Percentiles rank a stretch among this genome's conserved stretches.
phyloP scores from a whole-genome alignment of 2,888 invertebrate genomes.

The Lochmaea capreae region DNA sequence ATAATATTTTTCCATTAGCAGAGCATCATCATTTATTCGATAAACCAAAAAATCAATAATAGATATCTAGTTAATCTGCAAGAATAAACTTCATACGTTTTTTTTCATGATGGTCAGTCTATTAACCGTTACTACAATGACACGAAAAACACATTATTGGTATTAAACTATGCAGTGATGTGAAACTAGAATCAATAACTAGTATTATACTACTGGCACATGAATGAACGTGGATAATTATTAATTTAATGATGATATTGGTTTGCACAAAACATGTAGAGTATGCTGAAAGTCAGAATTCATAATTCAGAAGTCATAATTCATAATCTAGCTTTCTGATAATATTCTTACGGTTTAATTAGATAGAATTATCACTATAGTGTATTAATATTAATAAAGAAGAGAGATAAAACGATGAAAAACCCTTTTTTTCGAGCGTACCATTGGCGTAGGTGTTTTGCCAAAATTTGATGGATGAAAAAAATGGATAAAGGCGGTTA shows the following conservation, averaged over 20 bases:
- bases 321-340: too few relatives aligned
- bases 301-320: too few relatives aligned
- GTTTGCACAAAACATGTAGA: neutral
- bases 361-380: too few relatives aligned
- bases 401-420: too few relatives aligned
- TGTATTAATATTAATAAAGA: too few relatives aligned
- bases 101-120: neutral
- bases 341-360: too few relatives aligned
- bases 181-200: neutral
- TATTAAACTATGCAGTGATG: conserved; percentile 4
- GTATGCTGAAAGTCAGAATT: too few relatives aligned
- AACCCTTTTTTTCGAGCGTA: too few relatives aligned
- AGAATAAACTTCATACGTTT: neutral
- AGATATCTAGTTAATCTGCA: neutral
- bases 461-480: too few relatives aligned
- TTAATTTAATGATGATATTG: neutral
- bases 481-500: too few relatives aligned
- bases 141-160: conserved; percentile 9
- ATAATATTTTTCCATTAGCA: too few relatives aligned
- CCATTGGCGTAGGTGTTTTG: too few relatives aligned
- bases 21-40: neutral
- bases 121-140: neutral
- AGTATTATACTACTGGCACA: neutral
- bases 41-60: neutral
- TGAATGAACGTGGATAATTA: neutral